phyloP scores from a whole-genome alignment of 2,113 vertebrate species.

The Xenopus tropicalis region UCB_Xtro_10.0 CM004444.2:140322501-140323000 shows the following conservation, averaged over 20 bases:
- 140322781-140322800: too few relatives aligned
- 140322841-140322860: not conserved
- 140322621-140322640: constrained; percentile 34
- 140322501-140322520: too few relatives aligned
- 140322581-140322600: not conserved
- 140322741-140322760: not conserved
- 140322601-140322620: constrained; percentile 25
- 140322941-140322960: constrained; percentile 20
- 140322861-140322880: not conserved
- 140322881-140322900: constrained; percentile 6
- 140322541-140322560: too few relatives aligned
- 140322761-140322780: too few relatives aligned
- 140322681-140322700: constrained; percentile 16
- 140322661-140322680: constrained; percentile 23
- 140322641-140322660: constrained; percentile 34
- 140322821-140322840: not conserved
- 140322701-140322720: constrained; percentile 27
- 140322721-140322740: constrained; percentile 14
- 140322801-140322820: too few relatives aligned
- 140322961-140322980: not conserved
- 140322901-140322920: constrained; percentile 1
- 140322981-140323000: constrained; percentile 7
- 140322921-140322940: constrained; percentile 32
- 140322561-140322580: too few relatives aligned
- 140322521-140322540: too few relatives aligned